Percentiles rank a stretch among this genome's conserved stretches.
Conservation (phyloP, 2,797 vertebrate genomes). For the Luscinia luscinia region DNA sequence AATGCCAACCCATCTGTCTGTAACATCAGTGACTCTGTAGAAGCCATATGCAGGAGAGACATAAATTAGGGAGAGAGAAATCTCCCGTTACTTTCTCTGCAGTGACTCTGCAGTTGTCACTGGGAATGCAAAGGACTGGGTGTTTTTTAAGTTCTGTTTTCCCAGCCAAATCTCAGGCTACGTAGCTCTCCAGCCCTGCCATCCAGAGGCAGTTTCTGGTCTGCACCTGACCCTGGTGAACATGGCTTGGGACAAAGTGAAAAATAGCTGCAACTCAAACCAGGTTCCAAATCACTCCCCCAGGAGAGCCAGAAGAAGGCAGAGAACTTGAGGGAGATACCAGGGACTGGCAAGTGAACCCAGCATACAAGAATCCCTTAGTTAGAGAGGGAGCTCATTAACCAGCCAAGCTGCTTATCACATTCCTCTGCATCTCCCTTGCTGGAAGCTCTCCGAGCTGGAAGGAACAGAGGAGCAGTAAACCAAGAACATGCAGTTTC, state of each 20-base stretch:
- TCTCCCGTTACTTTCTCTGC: slow-evolving; percentile 13
- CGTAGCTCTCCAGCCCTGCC: background rate
- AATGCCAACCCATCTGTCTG: slow-evolving; percentile 67
- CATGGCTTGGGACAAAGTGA: background rate
- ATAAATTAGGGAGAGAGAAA: slow-evolving; percentile 68
- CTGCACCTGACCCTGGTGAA: accelerated
- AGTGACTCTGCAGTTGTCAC: background rate
- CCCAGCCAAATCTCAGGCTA: background rate
- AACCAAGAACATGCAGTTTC: slow-evolving; percentile 13
- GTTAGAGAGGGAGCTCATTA: background rate
- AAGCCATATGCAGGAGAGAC: slow-evolving; percentile 62
- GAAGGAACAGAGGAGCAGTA: background rate
- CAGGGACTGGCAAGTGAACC: background rate
- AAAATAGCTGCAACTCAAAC: background rate
- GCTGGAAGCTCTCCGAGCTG: background rate
- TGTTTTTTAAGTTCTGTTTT: slow-evolving; percentile 1
- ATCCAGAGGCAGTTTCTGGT: background rate
- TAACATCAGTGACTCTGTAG: slow-evolving; percentile 28
- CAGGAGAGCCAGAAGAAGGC: background rate
- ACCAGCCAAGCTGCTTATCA: background rate
- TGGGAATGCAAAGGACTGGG: background rate
- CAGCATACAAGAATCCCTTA: background rate
- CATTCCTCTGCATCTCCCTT: background rate
- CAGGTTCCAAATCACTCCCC: background rate
- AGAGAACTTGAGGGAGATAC: background rate